These are phyloP conservation scores for Bergia sp. DNA, from an alignment of 92 coral and sea anemone species.

Conservation along the genomic window DNA sequence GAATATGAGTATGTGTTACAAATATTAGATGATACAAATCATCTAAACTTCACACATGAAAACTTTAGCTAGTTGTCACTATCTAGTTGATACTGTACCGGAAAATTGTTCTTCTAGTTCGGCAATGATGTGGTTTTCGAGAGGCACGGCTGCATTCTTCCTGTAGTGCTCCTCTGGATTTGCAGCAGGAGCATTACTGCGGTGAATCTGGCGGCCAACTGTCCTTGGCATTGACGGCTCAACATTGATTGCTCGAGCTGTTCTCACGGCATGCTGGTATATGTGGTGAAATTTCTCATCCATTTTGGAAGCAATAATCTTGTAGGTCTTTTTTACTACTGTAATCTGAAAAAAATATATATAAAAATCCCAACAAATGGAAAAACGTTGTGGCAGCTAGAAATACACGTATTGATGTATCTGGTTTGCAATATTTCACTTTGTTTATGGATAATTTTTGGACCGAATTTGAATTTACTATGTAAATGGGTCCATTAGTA, in stretches of 20 bases:
- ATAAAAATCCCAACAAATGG: neutral
- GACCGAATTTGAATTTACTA: neutral
- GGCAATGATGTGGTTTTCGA: constrained; percentile 26
- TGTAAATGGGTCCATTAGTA: neutral
- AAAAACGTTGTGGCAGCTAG: no score
- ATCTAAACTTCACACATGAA: no score
- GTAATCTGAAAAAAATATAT: neutral
- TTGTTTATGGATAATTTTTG: no score
- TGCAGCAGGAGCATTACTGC: constrained; percentile 30
- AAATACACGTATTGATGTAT: no score
- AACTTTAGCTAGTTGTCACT: no score
- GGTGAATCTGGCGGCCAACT: constrained; percentile 28
- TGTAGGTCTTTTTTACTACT: no score
- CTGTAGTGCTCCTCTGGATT: constrained; percentile 38
- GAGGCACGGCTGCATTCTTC: constrained; percentile 40
- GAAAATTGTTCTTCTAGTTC: constrained; percentile 48
- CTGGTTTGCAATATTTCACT: no score
- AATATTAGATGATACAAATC: no score
- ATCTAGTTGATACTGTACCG: neutral
- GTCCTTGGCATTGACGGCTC: constrained; percentile 24
- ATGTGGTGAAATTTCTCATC: constrained; percentile 30
- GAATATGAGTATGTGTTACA: no score
- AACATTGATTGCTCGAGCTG: constrained; percentile 35
- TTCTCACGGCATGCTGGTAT: constrained; percentile 54
- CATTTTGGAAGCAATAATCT: no score